Conservation (phyloP, 1,140 invertebrate species). For the Episyrphus balteatus region DNA sequence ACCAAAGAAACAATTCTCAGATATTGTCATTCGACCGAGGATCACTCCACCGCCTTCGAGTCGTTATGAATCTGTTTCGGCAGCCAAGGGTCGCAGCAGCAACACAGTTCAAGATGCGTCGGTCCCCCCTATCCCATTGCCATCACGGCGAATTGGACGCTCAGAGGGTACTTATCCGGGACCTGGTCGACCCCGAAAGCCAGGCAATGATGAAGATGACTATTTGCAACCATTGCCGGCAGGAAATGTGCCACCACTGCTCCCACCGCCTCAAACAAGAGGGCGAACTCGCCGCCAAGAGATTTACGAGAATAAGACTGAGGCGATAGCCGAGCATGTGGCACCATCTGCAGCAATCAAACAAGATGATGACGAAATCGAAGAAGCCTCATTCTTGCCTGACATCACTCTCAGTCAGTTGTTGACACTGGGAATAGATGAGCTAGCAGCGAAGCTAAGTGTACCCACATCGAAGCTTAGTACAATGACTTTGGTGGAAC, state of each 20-base stretch:
- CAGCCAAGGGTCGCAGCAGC: not conserved
- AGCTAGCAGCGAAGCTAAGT: conserved; percentile 60
- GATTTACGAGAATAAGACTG: conserved; percentile 31
- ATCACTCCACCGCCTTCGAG: conserved; percentile 9
- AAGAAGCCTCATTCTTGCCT: conserved; percentile 37
- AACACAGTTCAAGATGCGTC: conserved; percentile 20
- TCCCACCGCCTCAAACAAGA: conserved; percentile 25
- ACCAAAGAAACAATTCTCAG: conserved; percentile 59
- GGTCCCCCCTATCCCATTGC: conserved; percentile 49
- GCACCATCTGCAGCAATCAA: conserved; percentile 18
- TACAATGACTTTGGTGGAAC: conserved; percentile 70
- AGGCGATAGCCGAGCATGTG: conserved; percentile 23
- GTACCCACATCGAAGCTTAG: conserved; percentile 67
- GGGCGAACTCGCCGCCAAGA: conserved; percentile 23
- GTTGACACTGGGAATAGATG: conserved; percentile 65
- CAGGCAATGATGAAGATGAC: conserved; percentile 46
- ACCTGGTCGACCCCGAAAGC: conserved; percentile 38
- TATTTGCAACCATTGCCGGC: conserved; percentile 48
- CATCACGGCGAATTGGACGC: conserved; percentile 45
- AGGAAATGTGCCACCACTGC: conserved; percentile 19
- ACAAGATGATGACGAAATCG: conserved; percentile 37
- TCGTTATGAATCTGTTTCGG: conserved; percentile 20
- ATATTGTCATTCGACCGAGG: conserved; percentile 39
- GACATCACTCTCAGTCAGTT: conserved; percentile 73
- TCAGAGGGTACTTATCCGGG: conserved; percentile 41